These are phyloP conservation scores for Ariolimax columbianus DNA, from an alignment of 2,888 invertebrate species.

Conservation along the genomic window DNA sequence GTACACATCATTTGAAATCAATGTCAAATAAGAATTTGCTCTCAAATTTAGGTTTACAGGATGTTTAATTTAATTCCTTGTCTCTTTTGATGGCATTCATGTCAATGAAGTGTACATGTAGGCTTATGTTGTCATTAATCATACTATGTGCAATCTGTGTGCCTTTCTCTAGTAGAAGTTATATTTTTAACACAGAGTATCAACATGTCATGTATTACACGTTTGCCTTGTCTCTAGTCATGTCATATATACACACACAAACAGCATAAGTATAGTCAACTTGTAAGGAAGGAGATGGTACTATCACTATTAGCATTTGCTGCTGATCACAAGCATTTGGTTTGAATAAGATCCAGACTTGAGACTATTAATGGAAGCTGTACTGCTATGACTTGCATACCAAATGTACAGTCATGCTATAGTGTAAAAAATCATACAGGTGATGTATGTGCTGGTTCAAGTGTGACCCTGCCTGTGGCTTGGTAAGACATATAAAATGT, in stretches of 20 bases:
- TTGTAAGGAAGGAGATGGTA: no score
- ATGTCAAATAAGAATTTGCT: neutral
- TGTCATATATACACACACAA: neutral
- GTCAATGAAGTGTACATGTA: neutral
- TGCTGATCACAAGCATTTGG: neutral
- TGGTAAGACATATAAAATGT: neutral
- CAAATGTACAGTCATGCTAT: no score
- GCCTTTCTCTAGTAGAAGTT: slow-evolving; percentile 32
- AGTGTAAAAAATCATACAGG: neutral
- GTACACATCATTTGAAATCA: neutral
- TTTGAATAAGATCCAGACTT: neutral
- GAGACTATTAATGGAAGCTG: neutral
- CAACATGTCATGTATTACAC: neutral
- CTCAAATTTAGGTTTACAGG: neutral
- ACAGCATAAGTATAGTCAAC: neutral
- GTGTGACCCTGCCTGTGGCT: neutral
- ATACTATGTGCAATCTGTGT: slow-evolving; percentile 27
- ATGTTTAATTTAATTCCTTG: neutral
- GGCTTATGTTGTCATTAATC: neutral
- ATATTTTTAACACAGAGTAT: neutral
- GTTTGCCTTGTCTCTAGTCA: slow-evolving; percentile 32
- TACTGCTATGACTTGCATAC: neutral
- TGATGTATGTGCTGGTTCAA: neutral
- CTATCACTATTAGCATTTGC: neutral
- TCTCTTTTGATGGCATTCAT: neutral